A percentile compares a stretch with the other conserved stretches of the same genome.
These are phyloP conservation scores for Lepilemur ruficaudatus DNA, from an alignment of 2,797 vertebrate species.

Conservation along the genomic window DNA sequence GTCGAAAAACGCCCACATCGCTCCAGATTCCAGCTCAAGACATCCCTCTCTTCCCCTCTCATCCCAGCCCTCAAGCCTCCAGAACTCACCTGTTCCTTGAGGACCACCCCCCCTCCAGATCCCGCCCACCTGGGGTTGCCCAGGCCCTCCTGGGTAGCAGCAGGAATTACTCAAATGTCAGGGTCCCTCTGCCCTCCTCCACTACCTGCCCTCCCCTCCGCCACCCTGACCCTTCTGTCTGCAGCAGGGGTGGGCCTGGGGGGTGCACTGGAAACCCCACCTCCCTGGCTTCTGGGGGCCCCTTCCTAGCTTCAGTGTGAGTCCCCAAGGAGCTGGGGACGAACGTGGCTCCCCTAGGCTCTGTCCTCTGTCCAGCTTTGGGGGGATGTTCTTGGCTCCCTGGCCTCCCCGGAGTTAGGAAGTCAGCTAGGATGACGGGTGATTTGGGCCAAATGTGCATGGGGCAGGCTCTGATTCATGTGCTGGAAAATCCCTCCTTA, in stretches of 20 bases:
- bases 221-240: not conserved
- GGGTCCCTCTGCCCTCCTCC: not conserved
- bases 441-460: not conserved
- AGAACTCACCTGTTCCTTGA: not conserved
- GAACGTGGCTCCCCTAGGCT: not conserved
- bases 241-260: not conserved
- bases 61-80: not conserved
- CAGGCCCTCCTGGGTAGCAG: not conserved
- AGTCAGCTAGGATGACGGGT: not conserved
- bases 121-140: not conserved
- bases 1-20: not conserved
- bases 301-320: not conserved
- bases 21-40: not conserved
- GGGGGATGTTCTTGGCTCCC: not conserved
- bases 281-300: not conserved
- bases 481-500: constrained; percentile 75
- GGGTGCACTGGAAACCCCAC: not conserved
- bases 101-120: not conserved
- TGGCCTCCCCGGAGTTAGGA: not conserved
- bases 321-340: not conserved
- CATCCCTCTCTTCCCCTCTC: not conserved
- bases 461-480: constrained; percentile 67
- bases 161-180: not conserved
- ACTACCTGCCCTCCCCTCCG: not conserved
- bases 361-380: not conserved